Evolutionary conservation across 2,888 invertebrate species (phyloP).

Genomic region (Apamea epomidion): DNA sequence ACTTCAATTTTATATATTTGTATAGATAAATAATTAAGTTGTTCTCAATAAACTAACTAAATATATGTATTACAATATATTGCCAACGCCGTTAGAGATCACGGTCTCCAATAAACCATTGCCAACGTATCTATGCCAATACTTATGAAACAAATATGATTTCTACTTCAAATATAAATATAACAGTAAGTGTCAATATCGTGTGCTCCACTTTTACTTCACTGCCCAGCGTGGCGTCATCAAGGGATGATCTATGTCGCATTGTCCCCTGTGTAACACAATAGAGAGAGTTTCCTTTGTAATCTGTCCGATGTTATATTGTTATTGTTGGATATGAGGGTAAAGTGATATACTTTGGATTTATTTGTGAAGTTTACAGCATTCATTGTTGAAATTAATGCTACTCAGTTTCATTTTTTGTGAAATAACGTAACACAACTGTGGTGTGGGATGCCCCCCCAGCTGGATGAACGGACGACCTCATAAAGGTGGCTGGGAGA

Average conservation of each 20-base stretch:
- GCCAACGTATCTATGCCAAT: not conserved
- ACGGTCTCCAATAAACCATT: not conserved
- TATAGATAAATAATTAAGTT: not conserved
- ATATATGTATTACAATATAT: not conserved
- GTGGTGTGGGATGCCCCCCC: too few relatives aligned
- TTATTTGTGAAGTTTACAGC: constrained; percentile 1
- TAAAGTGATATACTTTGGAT: not conserved
- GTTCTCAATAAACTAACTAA: not conserved
- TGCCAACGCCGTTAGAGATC: not conserved
- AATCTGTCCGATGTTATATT: constrained; percentile 22
- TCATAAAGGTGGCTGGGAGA: too few relatives aligned
- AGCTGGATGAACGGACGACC: too few relatives aligned
- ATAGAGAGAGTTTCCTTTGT: constrained; percentile 41
- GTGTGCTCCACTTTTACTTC: constrained; percentile 48
- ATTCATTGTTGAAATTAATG: not conserved
- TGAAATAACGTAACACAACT: too few relatives aligned
- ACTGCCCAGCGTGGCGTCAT: constrained; percentile 41
- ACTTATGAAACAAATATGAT: constrained; percentile 2
- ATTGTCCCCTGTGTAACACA: constrained; percentile 28
- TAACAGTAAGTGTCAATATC: constrained; percentile 22
- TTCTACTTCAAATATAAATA: constrained; percentile 21
- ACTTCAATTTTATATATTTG: too few relatives aligned
- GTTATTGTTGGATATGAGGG: constrained; percentile 14
- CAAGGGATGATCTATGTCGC: constrained; percentile 36
- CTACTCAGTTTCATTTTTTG: not conserved